Evolutionary conservation across 2,797 vertebrate genomes (phyloP).

Genomic region (Phataginus tricuspis): DNA sequence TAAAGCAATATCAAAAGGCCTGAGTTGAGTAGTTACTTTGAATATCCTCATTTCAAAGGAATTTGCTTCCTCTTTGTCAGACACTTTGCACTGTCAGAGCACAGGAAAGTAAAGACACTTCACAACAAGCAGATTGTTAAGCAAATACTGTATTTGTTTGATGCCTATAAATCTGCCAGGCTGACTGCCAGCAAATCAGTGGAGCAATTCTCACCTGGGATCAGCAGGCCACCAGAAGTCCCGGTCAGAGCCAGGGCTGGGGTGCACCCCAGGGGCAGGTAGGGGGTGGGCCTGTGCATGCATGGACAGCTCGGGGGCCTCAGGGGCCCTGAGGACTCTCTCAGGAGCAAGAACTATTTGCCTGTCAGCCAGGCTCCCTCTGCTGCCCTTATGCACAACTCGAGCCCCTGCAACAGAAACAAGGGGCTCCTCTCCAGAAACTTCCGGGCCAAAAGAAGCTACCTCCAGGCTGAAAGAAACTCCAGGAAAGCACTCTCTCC

Average conservation of each 20-base stretch:
- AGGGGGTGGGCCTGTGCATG: accelerated
- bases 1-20: constrained; percentile 42
- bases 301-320: accelerated
- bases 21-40: constrained; percentile 19
- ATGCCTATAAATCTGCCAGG: background rate
- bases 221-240: background rate
- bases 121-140: background rate
- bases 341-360: background rate
- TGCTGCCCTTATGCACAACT: accelerated
- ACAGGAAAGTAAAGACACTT: background rate
- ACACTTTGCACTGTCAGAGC: background rate
- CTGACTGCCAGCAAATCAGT: background rate
- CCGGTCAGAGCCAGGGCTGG: too few relatives aligned
- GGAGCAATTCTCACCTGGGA: accelerated
- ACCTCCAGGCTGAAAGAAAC: background rate
- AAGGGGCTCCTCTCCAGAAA: background rate
- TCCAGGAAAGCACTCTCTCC: background rate
- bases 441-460: background rate
- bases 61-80: constrained; percentile 24
- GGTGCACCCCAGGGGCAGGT: accelerated
- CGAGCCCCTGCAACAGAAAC: background rate
- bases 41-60: constrained; percentile 58
- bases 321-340: background rate
- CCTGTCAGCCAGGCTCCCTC: background rate
- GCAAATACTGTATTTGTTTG: background rate